Evolutionary conservation across 2,888 invertebrate species (phyloP), one percentile per base, ranked within the genome.

Genomic region (Branchipolynoe longqiensis): DNA sequence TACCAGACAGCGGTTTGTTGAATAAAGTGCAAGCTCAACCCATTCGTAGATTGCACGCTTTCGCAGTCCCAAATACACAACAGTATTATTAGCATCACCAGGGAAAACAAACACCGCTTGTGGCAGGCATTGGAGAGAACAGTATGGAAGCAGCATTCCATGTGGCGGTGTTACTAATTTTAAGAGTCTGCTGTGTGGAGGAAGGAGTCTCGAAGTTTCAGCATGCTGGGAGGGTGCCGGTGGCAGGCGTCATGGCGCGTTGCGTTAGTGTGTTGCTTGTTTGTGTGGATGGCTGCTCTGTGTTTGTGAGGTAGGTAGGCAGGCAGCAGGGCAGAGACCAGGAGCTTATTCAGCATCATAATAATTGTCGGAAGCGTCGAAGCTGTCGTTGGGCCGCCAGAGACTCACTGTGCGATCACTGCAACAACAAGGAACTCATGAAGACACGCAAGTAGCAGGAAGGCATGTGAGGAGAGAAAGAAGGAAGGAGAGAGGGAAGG

Each of bases 381-480:
- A 64, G n/a, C 62, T 82, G 85, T 62, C 48, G 62, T 38, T 73
- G 1, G 86, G 54, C 40, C 62, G 83, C 87, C 87, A 87, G 58
- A 87, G 85, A 31, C 59, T 87, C 54, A 87, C 83, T 12, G 86
- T 86, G 54, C 85, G 69, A 73, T 87, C 87, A 83, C 87, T 87
- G 83, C 18, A 86, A 85, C n/a, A n/a, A n/a, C n/a, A n/a, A n/a
- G n/a, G n/a, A n/a, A n/a, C n/a, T n/a, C n/a, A n/a, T n/a, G n/a
- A n/a, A n/a, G n/a, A n/a, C n/a, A n/a, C n/a, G n/a, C n/a, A n/a
- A n/a, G n/a, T n/a, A n/a, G n/a, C n/a, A n/a, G n/a, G n/a, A n/a
- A n/a, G n/a, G n/a, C n/a, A n/a, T n/a, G n/a, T n/a, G n/a, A 64
- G 12, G 56, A 56, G 22, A 85, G 62, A 25, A 82, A 18, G 14